A percentile compares a stretch with the other conserved stretches of the same genome.
Evolutionary conservation across 2,888 invertebrate species (phyloP).

Genomic region (Acanthosepion esculentum): DNA sequence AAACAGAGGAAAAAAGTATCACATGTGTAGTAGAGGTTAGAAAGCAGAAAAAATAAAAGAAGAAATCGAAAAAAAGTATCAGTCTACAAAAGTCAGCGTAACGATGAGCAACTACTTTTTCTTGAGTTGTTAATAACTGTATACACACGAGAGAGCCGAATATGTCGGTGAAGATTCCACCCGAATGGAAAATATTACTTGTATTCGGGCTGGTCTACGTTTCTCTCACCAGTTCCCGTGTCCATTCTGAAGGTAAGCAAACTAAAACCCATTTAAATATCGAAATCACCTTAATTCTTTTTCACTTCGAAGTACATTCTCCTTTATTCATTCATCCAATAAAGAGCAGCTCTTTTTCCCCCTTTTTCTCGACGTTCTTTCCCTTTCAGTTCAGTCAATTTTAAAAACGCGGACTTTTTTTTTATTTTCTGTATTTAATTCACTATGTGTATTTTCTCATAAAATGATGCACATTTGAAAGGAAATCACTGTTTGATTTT

Average conservation of each 20-base stretch:
- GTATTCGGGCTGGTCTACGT: not conserved
- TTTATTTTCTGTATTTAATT: no score
- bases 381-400: not conserved
- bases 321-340: no score
- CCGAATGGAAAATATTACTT: constrained; percentile 33
- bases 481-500: no score
- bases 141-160: not conserved
- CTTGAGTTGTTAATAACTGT: not conserved
- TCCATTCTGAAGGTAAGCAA: not conserved
- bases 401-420: not conserved
- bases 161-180: constrained; percentile 2
- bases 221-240: constrained; percentile 5
- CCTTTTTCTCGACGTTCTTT: not conserved
- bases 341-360: not conserved
- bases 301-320: not conserved
- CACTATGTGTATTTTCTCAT: no score
- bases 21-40: not conserved
- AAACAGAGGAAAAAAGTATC: not conserved
- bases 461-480: no score
- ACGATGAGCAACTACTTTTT: not conserved
- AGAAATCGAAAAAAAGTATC: not conserved
- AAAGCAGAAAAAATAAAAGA: not conserved
- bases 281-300: not conserved
- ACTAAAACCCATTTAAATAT: not conserved
- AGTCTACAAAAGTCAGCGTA: not conserved